These are phyloP conservation scores for Dynastes maya DNA, from an alignment of 2,888 invertebrate genomes.

Conservation along the genomic window DNA sequence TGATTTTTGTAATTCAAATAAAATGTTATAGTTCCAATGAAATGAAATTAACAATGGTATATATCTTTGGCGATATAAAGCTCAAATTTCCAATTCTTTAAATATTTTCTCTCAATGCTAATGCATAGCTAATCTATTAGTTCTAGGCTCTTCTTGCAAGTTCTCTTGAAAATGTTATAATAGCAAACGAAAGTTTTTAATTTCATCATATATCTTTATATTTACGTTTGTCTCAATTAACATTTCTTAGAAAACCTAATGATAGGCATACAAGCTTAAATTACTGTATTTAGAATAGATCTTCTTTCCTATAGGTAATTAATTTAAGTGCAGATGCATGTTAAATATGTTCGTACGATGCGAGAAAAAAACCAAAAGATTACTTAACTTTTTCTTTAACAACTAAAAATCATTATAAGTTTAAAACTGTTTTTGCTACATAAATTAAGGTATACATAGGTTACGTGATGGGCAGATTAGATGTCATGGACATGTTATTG, in stretches of 20 bases:
- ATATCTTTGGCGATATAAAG: too few species aligned
- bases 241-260: background rate
- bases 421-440: background rate
- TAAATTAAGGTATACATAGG: background rate
- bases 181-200: too few species aligned
- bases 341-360: slow-evolving; percentile 54
- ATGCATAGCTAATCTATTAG: too few species aligned
- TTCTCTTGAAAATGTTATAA: too few species aligned
- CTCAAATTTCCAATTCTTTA: too few species aligned
- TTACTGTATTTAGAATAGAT: slow-evolving; percentile 20
- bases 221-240: slow-evolving; percentile 3
- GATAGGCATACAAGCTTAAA: slow-evolving; percentile 1
- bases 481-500: background rate
- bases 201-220: too few species aligned
- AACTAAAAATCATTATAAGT: slow-evolving; percentile 13
- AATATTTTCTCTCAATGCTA: too few species aligned
- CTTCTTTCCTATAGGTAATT: slow-evolving; percentile 50
- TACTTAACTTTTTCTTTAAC: slow-evolving; percentile 25
- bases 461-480: background rate
- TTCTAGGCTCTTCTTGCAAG: too few species aligned
- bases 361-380: slow-evolving; percentile 46
- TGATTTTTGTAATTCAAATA: too few species aligned
- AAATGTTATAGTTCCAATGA: too few species aligned
- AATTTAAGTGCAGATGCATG: slow-evolving; percentile 60
- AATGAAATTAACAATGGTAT: too few species aligned